Conservation (phyloP, 1,140 invertebrate species). For the Colletes latitarsis region DNA sequence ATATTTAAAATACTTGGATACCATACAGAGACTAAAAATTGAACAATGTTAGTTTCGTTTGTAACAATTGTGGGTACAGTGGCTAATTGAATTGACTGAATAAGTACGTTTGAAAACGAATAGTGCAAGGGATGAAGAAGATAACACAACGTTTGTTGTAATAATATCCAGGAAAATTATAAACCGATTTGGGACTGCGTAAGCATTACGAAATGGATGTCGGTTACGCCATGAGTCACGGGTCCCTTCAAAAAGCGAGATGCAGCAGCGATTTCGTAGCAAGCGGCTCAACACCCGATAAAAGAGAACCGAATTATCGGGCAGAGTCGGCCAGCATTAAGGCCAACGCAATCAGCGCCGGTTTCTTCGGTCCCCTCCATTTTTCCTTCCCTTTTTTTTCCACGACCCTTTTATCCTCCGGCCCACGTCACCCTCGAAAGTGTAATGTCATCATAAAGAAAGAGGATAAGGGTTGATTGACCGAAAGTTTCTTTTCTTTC, state of each 20-base stretch:
- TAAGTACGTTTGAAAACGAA: too few species aligned
- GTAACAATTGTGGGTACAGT: too few species aligned
- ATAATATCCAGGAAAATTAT: too few species aligned
- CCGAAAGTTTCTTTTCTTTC: slow-evolving; percentile 29
- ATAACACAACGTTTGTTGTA: too few species aligned
- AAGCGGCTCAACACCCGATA: slow-evolving; percentile 6
- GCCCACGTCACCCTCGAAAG: neutral
- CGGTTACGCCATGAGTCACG: neutral
- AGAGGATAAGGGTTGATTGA: slow-evolving; percentile 27
- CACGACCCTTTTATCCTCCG: slow-evolving; percentile 2
- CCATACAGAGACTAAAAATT: too few species aligned
- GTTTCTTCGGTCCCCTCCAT: slow-evolving; percentile 30
- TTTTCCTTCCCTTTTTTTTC: slow-evolving; percentile 8
- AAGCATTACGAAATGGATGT: slow-evolving; percentile 24
- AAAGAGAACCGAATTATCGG: slow-evolving; percentile 33
- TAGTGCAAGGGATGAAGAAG: too few species aligned
- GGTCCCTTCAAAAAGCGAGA: slow-evolving; percentile 23
- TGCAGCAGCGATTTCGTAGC: slow-evolving; percentile 6
- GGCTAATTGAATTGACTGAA: too few species aligned
- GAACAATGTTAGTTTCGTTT: too few species aligned
- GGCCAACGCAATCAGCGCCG: slow-evolving; percentile 38
- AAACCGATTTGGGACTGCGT: neutral
- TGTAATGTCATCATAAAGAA: slow-evolving; percentile 23
- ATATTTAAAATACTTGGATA: too few species aligned
- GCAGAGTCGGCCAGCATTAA: slow-evolving; percentile 29